These are phyloP conservation scores for Chanos chanos DNA, from an alignment of 2,797 vertebrate species.

Conservation along the genomic window DNA sequence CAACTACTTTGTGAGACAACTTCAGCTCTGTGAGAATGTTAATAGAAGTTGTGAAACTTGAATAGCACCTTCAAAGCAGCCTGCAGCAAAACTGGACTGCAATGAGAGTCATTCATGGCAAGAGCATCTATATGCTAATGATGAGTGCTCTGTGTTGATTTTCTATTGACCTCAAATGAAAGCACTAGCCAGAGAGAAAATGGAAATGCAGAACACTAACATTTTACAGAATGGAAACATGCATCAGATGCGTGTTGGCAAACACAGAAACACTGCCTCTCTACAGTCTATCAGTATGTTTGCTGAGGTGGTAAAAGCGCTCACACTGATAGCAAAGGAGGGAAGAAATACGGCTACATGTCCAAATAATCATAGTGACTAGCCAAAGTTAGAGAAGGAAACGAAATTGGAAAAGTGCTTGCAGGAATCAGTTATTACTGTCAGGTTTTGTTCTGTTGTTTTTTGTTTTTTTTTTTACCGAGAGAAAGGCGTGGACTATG, in stretches of 20 bases:
- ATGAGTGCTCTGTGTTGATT: constrained; percentile 58
- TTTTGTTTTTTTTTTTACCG: constrained; percentile 83
- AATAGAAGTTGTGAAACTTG: too few relatives aligned
- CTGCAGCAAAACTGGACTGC: constrained; percentile 1
- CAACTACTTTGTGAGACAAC: too few relatives aligned
- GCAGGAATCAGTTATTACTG: too few relatives aligned
- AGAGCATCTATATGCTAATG: constrained; percentile 74
- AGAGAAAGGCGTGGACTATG: constrained; percentile 97
- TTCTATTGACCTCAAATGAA: constrained; percentile 65
- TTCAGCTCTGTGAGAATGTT: too few relatives aligned
- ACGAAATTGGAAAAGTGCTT: not conserved
- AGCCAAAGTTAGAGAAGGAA: not conserved
- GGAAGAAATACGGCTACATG: not conserved
- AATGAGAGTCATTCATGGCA: constrained; percentile 43
- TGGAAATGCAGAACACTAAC: constrained; percentile 54
- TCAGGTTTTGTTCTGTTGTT: too few relatives aligned
- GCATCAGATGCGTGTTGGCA: constrained; percentile 56
- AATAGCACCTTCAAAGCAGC: constrained; percentile 10
- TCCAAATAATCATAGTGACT: constrained; percentile 7
- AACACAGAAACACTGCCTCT: constrained; percentile 32
- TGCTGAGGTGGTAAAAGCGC: constrained; percentile 8
- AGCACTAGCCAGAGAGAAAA: constrained; percentile 49
- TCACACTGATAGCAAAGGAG: constrained; percentile 23
- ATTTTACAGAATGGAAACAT: constrained; percentile 58
- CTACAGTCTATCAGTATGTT: constrained; percentile 31